These are phyloP conservation scores for Mesorhabditis spiculigera DNA, from an alignment of 2,888 invertebrate genomes.

Conservation along the genomic window DNA sequence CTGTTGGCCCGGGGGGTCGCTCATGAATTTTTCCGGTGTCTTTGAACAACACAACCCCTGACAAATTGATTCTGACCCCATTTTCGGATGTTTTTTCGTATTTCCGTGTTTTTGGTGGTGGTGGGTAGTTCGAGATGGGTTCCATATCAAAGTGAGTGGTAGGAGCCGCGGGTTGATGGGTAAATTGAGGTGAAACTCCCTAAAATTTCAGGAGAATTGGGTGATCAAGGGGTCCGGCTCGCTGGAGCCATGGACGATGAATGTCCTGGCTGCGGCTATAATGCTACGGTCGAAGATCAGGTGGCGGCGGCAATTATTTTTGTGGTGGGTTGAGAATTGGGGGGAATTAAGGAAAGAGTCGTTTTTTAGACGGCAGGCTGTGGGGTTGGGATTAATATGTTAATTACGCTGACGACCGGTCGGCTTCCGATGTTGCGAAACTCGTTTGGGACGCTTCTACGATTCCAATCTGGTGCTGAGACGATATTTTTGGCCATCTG, in stretches of 20 bases:
- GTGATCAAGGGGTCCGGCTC: background rate
- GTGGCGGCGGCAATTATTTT: conserved; percentile 34
- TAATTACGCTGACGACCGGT: conserved; percentile 31
- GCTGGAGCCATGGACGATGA: background rate
- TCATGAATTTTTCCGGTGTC: too few species aligned
- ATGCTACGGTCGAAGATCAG: conserved; percentile 20
- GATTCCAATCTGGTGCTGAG: conserved; percentile 31
- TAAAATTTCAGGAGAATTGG: too few species aligned
- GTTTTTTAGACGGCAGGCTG: conserved; percentile 29
- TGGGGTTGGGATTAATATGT: conserved; percentile 29
- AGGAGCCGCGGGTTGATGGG: too few species aligned
- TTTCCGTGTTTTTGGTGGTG: too few species aligned
- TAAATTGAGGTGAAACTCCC: too few species aligned
- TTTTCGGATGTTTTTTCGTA: too few species aligned
- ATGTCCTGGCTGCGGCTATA: background rate
- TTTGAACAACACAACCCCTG: too few species aligned
- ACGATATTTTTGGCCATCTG: conserved; percentile 31
- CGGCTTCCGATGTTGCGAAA: conserved; percentile 30
- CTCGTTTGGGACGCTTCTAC: conserved; percentile 35
- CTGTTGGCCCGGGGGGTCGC: too few species aligned
- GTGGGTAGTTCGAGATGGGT: too few species aligned
- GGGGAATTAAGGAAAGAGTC: background rate
- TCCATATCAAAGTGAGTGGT: too few species aligned
- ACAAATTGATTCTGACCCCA: too few species aligned
- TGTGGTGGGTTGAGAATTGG: conserved; percentile 16